These are phyloP conservation scores for Drosophila oshimai DNA, from an alignment of 1,140 invertebrate species.

Conservation along the genomic window DNA sequence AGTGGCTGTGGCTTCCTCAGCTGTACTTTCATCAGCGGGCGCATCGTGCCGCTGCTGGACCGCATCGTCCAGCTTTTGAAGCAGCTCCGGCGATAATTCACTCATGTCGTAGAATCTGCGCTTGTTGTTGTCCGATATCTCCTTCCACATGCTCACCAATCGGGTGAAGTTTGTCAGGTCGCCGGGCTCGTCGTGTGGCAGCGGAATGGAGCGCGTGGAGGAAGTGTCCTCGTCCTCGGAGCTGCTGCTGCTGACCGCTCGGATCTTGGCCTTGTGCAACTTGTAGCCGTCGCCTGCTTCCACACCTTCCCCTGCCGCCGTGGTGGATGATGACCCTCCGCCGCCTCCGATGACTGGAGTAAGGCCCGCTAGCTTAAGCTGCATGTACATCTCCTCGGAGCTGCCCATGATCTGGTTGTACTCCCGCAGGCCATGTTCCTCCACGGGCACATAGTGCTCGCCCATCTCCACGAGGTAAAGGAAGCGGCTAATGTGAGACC, in stretches of 20 bases:
- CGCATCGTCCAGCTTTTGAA: constrained; percentile 58
- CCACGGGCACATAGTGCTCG: constrained; percentile 96
- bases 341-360: constrained; percentile 55
- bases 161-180: constrained; percentile 61
- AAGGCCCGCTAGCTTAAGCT: constrained; percentile 51
- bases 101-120: constrained; percentile 55
- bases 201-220: not conserved
- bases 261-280: constrained; percentile 58
- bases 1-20: constrained; percentile 1
- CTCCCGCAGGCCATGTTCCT: constrained; percentile 93
- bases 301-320: not conserved
- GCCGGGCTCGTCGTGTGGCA: constrained; percentile 16
- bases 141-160: constrained; percentile 74
- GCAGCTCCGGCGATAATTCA: constrained; percentile 60
- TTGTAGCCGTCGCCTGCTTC: constrained; percentile 7
- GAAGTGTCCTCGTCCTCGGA: constrained; percentile 57
- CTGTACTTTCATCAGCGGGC: not conserved
- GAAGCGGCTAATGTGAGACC: constrained; percentile 95
- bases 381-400: constrained; percentile 63
- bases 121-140: constrained; percentile 74
- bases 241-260: constrained; percentile 76
- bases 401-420: constrained; percentile 76
- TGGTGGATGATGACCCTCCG: not conserved
- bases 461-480: constrained; percentile 96
- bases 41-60: constrained; percentile 7